These are phyloP conservation scores for Oedothorax gibbosus DNA, from an alignment of 1,140 invertebrate species.

Conservation along the genomic window DNA sequence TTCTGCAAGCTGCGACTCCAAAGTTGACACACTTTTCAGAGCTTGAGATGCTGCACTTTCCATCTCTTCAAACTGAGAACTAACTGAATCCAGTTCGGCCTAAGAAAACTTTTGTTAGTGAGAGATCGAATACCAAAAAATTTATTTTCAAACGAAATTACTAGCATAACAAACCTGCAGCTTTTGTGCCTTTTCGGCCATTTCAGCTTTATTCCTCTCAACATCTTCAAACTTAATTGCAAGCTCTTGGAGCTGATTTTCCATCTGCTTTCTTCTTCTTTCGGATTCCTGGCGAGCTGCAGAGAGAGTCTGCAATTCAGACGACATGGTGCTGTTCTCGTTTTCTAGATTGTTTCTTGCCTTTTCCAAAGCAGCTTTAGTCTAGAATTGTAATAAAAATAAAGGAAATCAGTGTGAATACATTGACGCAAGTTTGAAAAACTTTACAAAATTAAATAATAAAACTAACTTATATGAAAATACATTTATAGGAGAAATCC, in stretches of 20 bases:
- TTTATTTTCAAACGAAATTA: not conserved
- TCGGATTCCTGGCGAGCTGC: slow-evolving; percentile 89
- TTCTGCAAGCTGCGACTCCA: slow-evolving; percentile 67
- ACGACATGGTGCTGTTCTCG: slow-evolving; percentile 92
- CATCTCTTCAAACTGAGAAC: slow-evolving; percentile 84
- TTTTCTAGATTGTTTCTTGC: slow-evolving; percentile 88
- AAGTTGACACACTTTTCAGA: slow-evolving; percentile 77
- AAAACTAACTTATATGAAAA: too few species aligned
- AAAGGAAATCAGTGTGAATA: not conserved
- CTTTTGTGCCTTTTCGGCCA: slow-evolving; percentile 73
- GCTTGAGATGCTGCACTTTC: slow-evolving; percentile 82
- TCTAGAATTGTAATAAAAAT: slow-evolving; percentile 53
- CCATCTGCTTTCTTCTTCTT: slow-evolving; percentile 90
- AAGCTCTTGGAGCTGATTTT: slow-evolving; percentile 79
- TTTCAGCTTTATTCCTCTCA: slow-evolving; percentile 71
- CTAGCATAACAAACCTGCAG: slow-evolving; percentile 67
- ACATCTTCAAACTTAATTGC: slow-evolving; percentile 71
- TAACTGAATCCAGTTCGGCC: slow-evolving; percentile 74
- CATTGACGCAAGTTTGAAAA: not conserved
- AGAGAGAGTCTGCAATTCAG: slow-evolving; percentile 86
- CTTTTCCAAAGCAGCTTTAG: slow-evolving; percentile 87
- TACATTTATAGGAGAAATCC: too few species aligned
- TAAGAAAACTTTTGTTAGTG: slow-evolving; percentile 23
- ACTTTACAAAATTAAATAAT: not conserved
- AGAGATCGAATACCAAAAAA: not conserved